These are phyloP conservation scores for Lasioglossum figueresi DNA, from an alignment of 2,888 invertebrate genomes.

Conservation along the genomic window DNA sequence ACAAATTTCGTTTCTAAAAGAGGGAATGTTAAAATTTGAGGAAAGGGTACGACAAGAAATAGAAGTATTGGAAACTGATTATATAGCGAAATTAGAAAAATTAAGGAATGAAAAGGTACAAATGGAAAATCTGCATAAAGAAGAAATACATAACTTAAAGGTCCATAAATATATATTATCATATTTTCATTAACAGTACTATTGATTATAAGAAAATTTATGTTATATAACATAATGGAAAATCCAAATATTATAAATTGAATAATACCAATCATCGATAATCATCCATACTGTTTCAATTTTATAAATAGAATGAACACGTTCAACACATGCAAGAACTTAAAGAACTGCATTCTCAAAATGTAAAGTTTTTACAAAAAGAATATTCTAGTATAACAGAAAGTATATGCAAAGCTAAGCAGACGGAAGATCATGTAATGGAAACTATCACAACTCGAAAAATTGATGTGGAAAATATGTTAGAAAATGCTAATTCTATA, in stretches of 20 bases:
- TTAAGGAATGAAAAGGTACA: conserved; percentile 73
- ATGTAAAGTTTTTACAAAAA: conserved; percentile 74
- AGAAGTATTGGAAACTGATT: conserved; percentile 76
- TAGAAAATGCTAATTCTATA: conserved; percentile 75
- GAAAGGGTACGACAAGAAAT: conserved; percentile 73
- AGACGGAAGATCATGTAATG: conserved; percentile 75
- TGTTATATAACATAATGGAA: not conserved
- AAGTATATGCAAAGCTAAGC: conserved; percentile 77
- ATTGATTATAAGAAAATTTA: not conserved
- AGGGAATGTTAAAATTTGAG: conserved; percentile 75
- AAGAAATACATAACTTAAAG: conserved; percentile 76
- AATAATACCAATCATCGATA: not conserved
- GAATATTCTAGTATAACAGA: conserved; percentile 78
- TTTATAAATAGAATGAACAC: conserved; percentile 71
- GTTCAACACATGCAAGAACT: conserved; percentile 72
- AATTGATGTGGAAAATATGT: conserved; percentile 74
- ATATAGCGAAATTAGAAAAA: conserved; percentile 75
- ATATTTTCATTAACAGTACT: not conserved
- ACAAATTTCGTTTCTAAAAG: conserved; percentile 75
- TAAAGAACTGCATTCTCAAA: conserved; percentile 72
- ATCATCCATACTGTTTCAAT: not conserved
- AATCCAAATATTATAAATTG: not conserved
- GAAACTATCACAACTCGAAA: conserved; percentile 73
- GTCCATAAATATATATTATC: conserved; percentile 50
- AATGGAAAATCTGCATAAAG: conserved; percentile 70